phyloP scores from a whole-genome alignment of 2,113 vertebrate species.

The Ardeotis arabs region DNA sequence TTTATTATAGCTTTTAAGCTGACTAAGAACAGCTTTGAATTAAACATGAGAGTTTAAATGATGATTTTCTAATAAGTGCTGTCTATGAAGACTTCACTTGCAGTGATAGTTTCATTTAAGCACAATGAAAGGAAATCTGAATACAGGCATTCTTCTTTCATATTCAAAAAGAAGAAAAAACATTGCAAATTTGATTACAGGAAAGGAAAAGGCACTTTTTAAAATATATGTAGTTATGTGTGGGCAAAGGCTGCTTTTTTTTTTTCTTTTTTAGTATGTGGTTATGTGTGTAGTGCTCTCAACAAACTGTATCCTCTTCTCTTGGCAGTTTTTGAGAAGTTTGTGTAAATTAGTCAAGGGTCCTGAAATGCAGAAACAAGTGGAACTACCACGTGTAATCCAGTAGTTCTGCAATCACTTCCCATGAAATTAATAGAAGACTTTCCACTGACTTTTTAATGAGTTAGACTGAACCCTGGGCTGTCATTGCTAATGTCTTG shows the following conservation, averaged over 20 bases:
- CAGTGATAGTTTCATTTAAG: neutral
- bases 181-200: neutral
- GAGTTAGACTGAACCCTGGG: neutral
- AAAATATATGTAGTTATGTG: neutral
- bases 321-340: neutral
- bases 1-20: conserved; percentile 19
- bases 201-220: neutral
- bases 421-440: conserved; percentile 27
- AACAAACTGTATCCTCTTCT: neutral
- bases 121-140: neutral
- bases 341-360: neutral
- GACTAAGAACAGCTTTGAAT: neutral
- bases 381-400: neutral
- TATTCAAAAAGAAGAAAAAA: neutral
- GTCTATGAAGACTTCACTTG: neutral
- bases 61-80: neutral
- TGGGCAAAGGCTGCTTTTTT: neutral
- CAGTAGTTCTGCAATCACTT: neutral
- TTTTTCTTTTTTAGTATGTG: neutral
- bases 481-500: neutral
- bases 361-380: neutral
- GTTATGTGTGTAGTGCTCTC: neutral
- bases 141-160: neutral
- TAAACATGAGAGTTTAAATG: neutral
- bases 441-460: conserved; percentile 25